Percentiles rank a stretch among this genome's conserved stretches.
Evolutionary conservation across 2,888 invertebrate species (phyloP).

Genomic region (Saturnia pavonia): DNA sequence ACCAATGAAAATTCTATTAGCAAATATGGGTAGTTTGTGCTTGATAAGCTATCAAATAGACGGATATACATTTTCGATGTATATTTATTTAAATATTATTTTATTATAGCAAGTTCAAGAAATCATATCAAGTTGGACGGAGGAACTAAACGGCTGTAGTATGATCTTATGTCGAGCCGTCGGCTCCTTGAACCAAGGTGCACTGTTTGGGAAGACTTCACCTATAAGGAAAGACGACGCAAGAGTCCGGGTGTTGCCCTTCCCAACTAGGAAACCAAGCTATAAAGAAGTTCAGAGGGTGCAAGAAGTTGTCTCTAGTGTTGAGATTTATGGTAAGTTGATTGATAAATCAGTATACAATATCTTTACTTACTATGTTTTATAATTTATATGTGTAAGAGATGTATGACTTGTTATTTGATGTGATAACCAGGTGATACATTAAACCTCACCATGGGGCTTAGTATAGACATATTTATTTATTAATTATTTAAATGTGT

Average conservation of each 20-base stretch:
- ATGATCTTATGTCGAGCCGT: slow-evolving; percentile 89
- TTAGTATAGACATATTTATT: neutral
- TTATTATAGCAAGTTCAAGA: slow-evolving; percentile 87
- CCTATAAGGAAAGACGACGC: slow-evolving; percentile 84
- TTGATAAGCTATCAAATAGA: too few relatives aligned
- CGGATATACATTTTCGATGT: too few relatives aligned
- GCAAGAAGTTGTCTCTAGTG: slow-evolving; percentile 84
- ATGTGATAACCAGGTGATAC: neutral
- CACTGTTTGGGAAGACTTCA: slow-evolving; percentile 89
- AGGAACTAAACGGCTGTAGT: slow-evolving; percentile 84
- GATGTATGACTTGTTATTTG: neutral
- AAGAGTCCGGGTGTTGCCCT: slow-evolving; percentile 87
- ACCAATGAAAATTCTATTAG: too few relatives aligned
- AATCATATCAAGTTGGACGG: slow-evolving; percentile 85
- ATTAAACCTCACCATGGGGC: neutral
- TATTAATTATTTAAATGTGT: too few relatives aligned
- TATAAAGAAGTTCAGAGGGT: slow-evolving; percentile 90
- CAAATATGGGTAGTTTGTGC: too few relatives aligned
- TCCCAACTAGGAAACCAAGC: slow-evolving; percentile 91
- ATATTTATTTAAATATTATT: neutral
- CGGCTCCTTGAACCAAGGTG: slow-evolving; percentile 85
- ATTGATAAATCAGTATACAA: neutral
- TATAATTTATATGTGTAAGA: neutral
- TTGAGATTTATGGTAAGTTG: slow-evolving; percentile 85
- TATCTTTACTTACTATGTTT: too few relatives aligned